phyloP scores from a whole-genome alignment of 2,113 vertebrate genomes.

The Sciurus niger region DNA sequence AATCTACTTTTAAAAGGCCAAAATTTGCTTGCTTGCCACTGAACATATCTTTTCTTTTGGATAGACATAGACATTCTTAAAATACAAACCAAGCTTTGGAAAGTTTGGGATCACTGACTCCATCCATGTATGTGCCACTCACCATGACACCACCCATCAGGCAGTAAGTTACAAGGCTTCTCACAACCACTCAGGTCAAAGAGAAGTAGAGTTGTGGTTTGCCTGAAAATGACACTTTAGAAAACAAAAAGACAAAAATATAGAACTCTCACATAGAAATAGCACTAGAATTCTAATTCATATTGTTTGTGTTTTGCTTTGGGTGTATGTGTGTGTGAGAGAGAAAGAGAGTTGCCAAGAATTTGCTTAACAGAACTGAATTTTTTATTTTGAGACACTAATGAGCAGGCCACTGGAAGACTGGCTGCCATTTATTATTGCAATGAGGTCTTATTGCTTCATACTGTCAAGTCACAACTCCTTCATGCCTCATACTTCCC shows the following conservation, averaged over 20 bases:
- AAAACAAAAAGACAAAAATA: conserved; percentile 46
- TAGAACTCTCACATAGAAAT: conserved; percentile 28
- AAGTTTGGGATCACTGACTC: conserved; percentile 79
- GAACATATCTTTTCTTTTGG: conserved; percentile 34
- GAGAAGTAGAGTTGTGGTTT: conserved; percentile 13
- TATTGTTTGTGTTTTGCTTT: neutral
- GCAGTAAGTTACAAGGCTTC: conserved; percentile 45
- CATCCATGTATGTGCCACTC: conserved; percentile 75
- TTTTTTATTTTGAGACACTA: conserved; percentile 49
- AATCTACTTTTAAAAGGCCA: conserved; percentile 63
- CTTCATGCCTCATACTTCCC: neutral
- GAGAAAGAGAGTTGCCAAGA: conserved; percentile 7
- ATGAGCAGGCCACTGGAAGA: neutral
- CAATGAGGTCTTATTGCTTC: conserved; percentile 18
- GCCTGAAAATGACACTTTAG: conserved; percentile 59
- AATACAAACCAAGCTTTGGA: conserved; percentile 69
- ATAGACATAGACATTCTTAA: conserved; percentile 44
- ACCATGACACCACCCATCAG: conserved; percentile 68
- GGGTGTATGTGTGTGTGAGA: neutral
- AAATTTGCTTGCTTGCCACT: conserved; percentile 35
- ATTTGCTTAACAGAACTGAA: conserved; percentile 29
- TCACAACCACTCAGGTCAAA: conserved; percentile 65
- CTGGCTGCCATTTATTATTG: conserved; percentile 40
- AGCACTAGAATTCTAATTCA: conserved; percentile 34
- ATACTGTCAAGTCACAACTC: conserved; percentile 12